Evolutionary conservation across 1,140 invertebrate genomes (phyloP), one percentile per base, ranked within the genome.

Genomic region (Halesus radiatus): DNA sequence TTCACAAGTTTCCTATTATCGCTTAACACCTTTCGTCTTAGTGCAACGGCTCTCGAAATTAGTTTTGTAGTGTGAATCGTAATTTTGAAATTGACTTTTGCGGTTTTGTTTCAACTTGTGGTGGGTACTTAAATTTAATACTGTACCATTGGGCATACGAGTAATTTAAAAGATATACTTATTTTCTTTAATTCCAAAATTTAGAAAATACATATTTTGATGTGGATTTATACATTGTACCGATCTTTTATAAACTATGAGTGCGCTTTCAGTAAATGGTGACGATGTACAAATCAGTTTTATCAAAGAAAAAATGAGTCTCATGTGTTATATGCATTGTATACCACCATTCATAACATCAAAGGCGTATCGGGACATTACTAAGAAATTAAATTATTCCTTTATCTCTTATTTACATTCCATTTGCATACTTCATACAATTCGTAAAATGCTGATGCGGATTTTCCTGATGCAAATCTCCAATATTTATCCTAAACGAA

Each of bases 61-160:
- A 82, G 81, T 80, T 82, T 82, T 79, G 78, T 82, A 82, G 77
- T 78, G 66, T 54, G 68, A 79, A 82, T 68, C 78, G 81, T 82
- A 82, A 45, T 45, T 45, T 45, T 45, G 37, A 45, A 82, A 82
- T 82, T 82, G 78, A 64, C 74, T 73, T 64, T 77, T 60, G 72
- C 77, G 52, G 76, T 78, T 75, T 58, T 64, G 62, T 45, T 50
- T 76, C 77, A 81, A 76, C 64, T 56, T 58, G 22, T 18, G 76
- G 68, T 54, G 18, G 32, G 54, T 10, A 45, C 8, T 45, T 45
- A 13, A 45, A 37, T 22, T n/a, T 37, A 16, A 1, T 2, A 66
- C 16, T 66, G 23, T 8, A 29, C 23, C 62, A 66, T 66, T 29
- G 37, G 62, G 62, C 62, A 29, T 29, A 29, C 15, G 13, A 1